phyloP scores from a whole-genome alignment of 2,888 invertebrate species.

The Melangyna quadrimaculata region DNA sequence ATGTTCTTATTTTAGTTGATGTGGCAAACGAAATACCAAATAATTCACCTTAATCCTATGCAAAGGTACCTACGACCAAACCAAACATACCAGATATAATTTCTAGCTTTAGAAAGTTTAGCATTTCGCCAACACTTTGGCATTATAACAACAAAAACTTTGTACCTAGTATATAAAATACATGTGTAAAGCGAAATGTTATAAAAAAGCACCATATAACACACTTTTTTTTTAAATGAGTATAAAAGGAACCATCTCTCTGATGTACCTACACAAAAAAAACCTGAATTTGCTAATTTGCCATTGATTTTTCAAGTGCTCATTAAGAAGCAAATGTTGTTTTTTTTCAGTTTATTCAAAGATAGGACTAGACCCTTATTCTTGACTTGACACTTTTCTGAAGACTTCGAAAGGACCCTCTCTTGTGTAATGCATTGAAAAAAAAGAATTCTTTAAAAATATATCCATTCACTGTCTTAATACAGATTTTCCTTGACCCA shows the following conservation, averaged over 20 bases:
- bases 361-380: background rate
- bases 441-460: conserved; percentile 17
- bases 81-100: conserved; percentile 1
- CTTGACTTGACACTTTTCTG: conserved; percentile 3
- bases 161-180: background rate
- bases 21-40: conserved; percentile 23
- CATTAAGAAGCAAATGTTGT: background rate
- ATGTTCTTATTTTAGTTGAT: conserved; percentile 11
- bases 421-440: background rate
- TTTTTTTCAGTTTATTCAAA: background rate
- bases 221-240: conserved; percentile 4
- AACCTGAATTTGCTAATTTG: conserved; percentile 22
- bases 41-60: conserved; percentile 29
- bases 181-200: background rate
- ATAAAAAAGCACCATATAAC: background rate
- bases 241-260: background rate
- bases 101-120: conserved; percentile 7
- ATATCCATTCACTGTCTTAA: conserved; percentile 37
- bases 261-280: background rate
- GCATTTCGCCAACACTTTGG: conserved; percentile 14
- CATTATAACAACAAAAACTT: background rate
- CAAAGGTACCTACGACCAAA: background rate
- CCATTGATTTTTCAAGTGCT: conserved; percentile 35
- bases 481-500: conserved; percentile 60
- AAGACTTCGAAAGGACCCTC: background rate